These are phyloP conservation scores for Pollimyrus isidori DNA, from an alignment of 2,113 vertebrate genomes.

Conservation along the genomic window DNA sequence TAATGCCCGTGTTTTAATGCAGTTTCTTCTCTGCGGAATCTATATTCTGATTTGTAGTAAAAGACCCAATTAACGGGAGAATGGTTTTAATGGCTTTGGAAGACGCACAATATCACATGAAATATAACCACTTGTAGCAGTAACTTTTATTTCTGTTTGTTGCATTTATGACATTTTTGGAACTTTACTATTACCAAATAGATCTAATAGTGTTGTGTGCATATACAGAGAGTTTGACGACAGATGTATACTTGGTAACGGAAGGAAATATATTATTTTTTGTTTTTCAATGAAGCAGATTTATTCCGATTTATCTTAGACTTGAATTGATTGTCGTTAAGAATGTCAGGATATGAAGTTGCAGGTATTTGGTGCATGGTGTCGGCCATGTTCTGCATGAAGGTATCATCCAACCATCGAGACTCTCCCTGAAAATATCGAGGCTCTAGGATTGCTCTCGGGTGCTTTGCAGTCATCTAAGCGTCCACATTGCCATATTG, in stretches of 20 bases:
- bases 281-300: neutral
- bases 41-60: neutral
- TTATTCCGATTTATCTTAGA: neutral
- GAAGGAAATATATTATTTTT: neutral
- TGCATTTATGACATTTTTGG: neutral
- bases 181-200: neutral
- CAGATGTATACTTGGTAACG: neutral
- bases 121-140: neutral
- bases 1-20: neutral
- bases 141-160: neutral
- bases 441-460: neutral
- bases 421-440: neutral
- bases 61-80: slow-evolving; percentile 3
- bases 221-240: neutral
- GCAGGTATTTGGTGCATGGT: neutral
- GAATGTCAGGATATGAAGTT: neutral
- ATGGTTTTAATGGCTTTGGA: neutral
- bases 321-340: neutral
- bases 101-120: neutral
- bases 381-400: neutral
- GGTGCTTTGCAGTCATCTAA: neutral
- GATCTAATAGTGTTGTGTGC: neutral
- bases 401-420: neutral
- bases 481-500: neutral
- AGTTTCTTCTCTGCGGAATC: neutral